These are phyloP conservation scores for Gila robusta DNA, from an alignment of 2,797 vertebrate species.

Conservation along the genomic window DNA sequence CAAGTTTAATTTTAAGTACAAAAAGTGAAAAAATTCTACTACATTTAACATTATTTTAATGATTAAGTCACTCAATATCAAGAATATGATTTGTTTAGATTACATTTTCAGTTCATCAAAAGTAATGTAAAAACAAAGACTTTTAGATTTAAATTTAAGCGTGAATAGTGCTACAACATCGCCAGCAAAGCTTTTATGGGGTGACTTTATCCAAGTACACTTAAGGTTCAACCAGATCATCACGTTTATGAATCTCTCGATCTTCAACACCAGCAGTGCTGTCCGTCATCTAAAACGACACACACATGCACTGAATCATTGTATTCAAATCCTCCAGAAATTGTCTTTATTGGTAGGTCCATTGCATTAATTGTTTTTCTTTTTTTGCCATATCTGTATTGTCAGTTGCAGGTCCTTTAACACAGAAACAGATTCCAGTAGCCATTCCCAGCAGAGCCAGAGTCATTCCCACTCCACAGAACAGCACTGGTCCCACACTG, in stretches of 20 bases:
- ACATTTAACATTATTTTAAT: too few relatives aligned
- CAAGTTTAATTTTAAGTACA: neutral
- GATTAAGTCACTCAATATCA: too few relatives aligned
- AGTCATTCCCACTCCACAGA: constrained; percentile 50
- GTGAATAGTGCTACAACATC: neutral
- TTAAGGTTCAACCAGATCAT: neutral
- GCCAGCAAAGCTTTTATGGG: neutral
- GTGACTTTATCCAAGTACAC: neutral
- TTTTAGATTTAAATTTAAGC: neutral
- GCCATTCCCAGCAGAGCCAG: constrained; percentile 48
- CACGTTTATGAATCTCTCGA: too few relatives aligned
- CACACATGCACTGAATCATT: neutral
- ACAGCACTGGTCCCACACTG: constrained; percentile 24
- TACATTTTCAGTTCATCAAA: neutral
- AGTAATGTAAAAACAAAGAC: neutral
- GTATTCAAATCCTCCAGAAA: neutral
- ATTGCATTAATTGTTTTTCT: neutral
- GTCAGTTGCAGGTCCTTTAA: constrained; percentile 26
- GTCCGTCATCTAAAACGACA: neutral
- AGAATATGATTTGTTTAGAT: neutral
- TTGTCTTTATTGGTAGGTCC: neutral
- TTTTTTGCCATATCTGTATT: neutral
- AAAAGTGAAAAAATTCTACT: neutral
- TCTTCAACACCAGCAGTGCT: too few relatives aligned
- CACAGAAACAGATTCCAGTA: constrained; percentile 36